Percentiles rank a stretch among this genome's conserved stretches.
Conservation (phyloP, 2,113 vertebrate genomes). For the Epinephelus fuscoguttatus region DNA sequence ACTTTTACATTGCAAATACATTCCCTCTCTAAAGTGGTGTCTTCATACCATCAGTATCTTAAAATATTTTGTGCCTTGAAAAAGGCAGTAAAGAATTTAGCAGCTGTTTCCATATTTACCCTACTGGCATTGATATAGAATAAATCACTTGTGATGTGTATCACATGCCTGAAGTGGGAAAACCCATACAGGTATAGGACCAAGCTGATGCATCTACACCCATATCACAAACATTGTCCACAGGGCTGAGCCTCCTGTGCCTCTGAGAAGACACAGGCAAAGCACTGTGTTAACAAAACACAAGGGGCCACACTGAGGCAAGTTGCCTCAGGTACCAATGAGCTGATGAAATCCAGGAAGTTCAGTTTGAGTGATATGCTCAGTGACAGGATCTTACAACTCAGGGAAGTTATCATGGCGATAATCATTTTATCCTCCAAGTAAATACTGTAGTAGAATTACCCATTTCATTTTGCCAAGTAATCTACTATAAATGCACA, state of each 20-base stretch:
- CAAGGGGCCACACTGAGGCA: background rate
- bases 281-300: background rate
- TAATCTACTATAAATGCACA: background rate
- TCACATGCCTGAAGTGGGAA: background rate
- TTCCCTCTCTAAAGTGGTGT: background rate
- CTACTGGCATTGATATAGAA: no score
- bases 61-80: background rate
- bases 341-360: background rate
- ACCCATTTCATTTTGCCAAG: background rate
- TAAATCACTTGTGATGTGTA: background rate
- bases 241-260: background rate
- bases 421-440: background rate
- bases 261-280: no score
- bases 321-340: background rate
- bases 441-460: background rate
- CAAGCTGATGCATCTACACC: background rate
- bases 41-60: background rate
- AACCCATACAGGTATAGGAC: background rate
- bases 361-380: background rate
- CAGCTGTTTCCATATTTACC: background rate
- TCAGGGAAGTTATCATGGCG: background rate
- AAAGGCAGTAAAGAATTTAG: background rate
- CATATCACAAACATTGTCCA: background rate
- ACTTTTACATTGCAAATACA: conserved; percentile 4
- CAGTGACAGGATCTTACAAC: background rate